Evolutionary conservation across 2,797 vertebrate genomes (phyloP).

Genomic region (Trematomus bernacchii): DNA sequence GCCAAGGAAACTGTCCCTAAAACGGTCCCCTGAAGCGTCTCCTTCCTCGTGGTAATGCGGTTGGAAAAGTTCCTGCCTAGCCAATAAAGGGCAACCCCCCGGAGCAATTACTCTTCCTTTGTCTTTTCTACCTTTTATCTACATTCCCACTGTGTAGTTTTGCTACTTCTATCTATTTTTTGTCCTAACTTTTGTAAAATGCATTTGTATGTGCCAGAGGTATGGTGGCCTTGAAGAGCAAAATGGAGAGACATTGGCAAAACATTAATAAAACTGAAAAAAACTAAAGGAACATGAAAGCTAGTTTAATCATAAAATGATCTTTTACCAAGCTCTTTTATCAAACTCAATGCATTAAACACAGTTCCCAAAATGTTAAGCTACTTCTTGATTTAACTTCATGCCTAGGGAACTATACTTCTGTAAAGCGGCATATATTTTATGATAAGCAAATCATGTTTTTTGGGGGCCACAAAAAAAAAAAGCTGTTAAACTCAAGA

Average conservation of each 20-base stretch:
- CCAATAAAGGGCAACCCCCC: conserved; percentile 28
- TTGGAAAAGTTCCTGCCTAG: conserved; percentile 26
- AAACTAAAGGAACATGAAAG: neutral
- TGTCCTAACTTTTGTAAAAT: neutral
- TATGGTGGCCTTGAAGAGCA: neutral
- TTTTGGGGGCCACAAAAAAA: too few species aligned
- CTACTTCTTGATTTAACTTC: too few species aligned
- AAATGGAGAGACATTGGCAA: neutral
- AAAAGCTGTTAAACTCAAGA: too few species aligned
- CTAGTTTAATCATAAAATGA: too few species aligned
- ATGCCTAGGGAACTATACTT: too few species aligned
- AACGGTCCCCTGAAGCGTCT: conserved; percentile 49
- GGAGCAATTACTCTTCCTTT: conserved; percentile 19
- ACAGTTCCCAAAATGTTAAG: neutral
- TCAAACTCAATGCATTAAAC: too few species aligned
- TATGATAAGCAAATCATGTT: too few species aligned
- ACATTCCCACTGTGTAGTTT: neutral
- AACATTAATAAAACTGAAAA: neutral
- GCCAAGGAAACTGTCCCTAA: conserved; percentile 51
- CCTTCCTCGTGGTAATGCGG: conserved; percentile 49
- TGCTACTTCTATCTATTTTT: neutral
- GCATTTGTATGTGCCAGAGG: neutral
- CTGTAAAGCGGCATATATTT: too few species aligned
- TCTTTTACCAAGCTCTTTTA: too few species aligned
- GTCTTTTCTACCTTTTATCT: conserved; percentile 9